Evolutionary conservation across 2,113 vertebrate species (phyloP), one percentile per base, ranked within the genome.

Genomic region (Actenoides hombroni): DNA sequence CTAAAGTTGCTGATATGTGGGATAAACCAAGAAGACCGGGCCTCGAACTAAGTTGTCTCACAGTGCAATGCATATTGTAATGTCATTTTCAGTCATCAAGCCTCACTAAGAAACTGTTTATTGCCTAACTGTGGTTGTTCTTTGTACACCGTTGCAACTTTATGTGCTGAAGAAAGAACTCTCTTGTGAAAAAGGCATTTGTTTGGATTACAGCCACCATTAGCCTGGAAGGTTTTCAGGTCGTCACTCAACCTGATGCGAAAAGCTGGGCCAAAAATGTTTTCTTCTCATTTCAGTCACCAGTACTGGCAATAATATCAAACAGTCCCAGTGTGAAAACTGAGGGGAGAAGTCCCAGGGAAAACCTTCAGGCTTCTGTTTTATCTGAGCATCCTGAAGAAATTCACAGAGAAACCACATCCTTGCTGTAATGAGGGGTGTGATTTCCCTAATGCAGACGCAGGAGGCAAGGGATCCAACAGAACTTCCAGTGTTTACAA

Each of bases 281-380:
- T 81, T 83, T 73, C 20, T 25, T 67, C 26, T 82, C 26, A 28
- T 54, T 90, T 54, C 49, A 37, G 24, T 75, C 24, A 42, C 21
- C 25, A 26, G 26, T 79, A 40, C 3, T 75, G 60, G 21, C 61
- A 82, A 31, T 84, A n/a, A 78, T 74, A 90, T 82, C 24, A 40
- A 67, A 49, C 10, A 53, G 26, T 71, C 14, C 3, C 51, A 67
- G 56, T 24, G 26, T 44, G 19, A 86, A 90, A 89, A 61, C 10
- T n/a, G 20, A 0, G 15, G 20, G 7, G 1, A 16, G 21, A 77
- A 74, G 6, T 33, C 49, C 21, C 0, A 14, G 2, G 42, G 21
- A 71, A 67, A 82, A 82, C 44, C 13, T 64, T 90, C 28, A 71
- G 19, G 3, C 13, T 67, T 83, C 33, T 82, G 8, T 63, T 93